Evolutionary conservation across 2,797 vertebrate species (phyloP).

Genomic region (Carapus acus): DNA sequence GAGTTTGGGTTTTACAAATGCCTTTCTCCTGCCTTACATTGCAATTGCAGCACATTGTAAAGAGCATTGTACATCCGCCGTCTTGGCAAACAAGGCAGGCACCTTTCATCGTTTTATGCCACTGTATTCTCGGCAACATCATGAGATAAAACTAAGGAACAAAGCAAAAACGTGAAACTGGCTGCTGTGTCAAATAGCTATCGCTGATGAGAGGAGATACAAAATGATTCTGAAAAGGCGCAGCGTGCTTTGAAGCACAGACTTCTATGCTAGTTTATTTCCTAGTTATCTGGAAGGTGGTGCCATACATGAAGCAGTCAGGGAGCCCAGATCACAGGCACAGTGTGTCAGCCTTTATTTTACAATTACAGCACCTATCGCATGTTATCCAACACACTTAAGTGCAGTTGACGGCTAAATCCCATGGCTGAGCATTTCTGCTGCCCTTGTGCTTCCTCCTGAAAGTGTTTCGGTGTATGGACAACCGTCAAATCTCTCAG

Average conservation of each 20-base stretch:
- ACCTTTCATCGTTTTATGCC: neutral
- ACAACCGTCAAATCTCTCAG: constrained; percentile 36
- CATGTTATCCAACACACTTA: constrained; percentile 50
- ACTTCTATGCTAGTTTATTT: constrained; percentile 27
- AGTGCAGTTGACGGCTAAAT: constrained; percentile 63
- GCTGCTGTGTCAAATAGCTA: constrained; percentile 25
- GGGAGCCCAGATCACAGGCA: constrained; percentile 45
- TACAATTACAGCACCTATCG: constrained; percentile 33
- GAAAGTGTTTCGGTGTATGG: constrained; percentile 52
- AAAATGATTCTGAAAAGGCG: constrained; percentile 3
- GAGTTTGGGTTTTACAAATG: neutral
- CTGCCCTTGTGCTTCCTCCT: constrained; percentile 41
- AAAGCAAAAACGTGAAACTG: constrained; percentile 12
- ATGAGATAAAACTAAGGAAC: constrained; percentile 10
- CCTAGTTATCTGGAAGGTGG: constrained; percentile 25
- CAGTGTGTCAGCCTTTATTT: constrained; percentile 49
- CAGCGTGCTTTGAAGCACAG: constrained; percentile 30
- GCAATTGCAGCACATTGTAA: neutral
- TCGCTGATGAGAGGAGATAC: constrained; percentile 9
- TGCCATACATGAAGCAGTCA: constrained; percentile 42
- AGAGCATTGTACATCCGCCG: neutral
- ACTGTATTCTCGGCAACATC: constrained; percentile 6
- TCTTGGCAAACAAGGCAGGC: too few species aligned
- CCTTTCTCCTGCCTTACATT: neutral
- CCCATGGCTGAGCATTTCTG: constrained; percentile 54